These are phyloP conservation scores for Drosophila rhopaloa DNA, from an alignment of 1,140 invertebrate genomes.

Conservation along the genomic window DNA sequence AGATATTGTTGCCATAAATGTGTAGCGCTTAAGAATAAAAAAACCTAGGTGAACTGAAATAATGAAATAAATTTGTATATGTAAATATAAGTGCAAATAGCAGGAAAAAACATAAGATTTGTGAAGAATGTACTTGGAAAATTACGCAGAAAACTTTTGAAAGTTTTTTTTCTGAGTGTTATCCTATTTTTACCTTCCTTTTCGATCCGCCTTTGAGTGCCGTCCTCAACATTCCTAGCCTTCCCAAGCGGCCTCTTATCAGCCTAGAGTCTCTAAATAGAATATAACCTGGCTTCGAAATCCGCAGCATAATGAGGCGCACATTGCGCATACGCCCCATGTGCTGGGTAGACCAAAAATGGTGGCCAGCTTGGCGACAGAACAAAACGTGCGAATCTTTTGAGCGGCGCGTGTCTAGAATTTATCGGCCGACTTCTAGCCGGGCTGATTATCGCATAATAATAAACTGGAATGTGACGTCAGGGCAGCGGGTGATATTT, in stretches of 20 bases:
- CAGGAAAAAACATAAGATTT: no score
- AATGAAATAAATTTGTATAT: no score
- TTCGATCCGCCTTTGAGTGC: neutral
- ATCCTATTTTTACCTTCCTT: neutral
- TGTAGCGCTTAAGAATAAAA: no score
- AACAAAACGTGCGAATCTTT: conserved; percentile 64
- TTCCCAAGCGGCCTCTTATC: conserved; percentile 55
- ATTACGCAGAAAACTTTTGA: no score
- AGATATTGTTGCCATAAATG: no score
- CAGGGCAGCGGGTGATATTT: conserved; percentile 37
- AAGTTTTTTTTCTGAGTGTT: neutral
- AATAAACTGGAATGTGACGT: conserved; percentile 66
- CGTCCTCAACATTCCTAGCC: conserved; percentile 34
- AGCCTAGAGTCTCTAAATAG: conserved; percentile 46
- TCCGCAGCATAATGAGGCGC: conserved; percentile 24
- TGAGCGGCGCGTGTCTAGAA: conserved; percentile 68
- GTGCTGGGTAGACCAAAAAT: conserved; percentile 49
- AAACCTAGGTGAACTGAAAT: no score
- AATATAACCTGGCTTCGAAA: conserved; percentile 7
- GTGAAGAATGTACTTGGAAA: no score
- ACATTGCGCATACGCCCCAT: conserved; percentile 61
- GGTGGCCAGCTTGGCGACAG: conserved; percentile 37
- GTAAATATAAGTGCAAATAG: no score
- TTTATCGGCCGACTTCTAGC: conserved; percentile 55
- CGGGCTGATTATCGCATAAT: conserved; percentile 57